A percentile compares a stretch with the other conserved stretches of the same genome.
phyloP scores from a whole-genome alignment of 2,888 invertebrate genomes.

The Ellobium chinense region DNA sequence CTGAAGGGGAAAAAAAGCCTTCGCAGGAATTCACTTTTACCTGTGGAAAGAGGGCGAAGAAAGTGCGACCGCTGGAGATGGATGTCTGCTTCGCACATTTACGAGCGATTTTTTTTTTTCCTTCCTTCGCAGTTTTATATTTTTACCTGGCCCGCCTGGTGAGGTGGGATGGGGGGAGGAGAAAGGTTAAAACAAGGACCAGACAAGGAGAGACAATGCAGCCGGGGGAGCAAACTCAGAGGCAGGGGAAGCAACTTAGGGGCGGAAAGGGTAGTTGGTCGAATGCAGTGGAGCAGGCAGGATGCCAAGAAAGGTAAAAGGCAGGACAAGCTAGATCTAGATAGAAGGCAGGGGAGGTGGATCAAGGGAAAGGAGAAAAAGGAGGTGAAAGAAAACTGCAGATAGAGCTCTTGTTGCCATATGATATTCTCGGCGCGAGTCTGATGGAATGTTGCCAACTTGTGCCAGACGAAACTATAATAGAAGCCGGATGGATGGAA shows the following conservation, averaged over 20 bases:
- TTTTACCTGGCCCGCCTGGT: background rate
- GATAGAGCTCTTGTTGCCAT: background rate
- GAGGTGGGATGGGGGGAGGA: background rate
- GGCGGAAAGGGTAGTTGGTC: background rate
- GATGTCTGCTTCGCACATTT: background rate
- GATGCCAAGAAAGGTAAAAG: slow-evolving; percentile 25
- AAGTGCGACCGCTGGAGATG: background rate
- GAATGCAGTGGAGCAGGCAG: slow-evolving; percentile 17
- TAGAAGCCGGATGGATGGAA: background rate
- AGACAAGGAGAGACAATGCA: background rate
- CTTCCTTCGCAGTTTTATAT: background rate
- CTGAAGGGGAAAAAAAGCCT: background rate
- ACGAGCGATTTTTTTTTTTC: background rate
- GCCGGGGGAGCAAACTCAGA: too few relatives aligned
- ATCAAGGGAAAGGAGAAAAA: background rate
- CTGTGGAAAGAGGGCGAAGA: background rate
- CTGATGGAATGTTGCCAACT: background rate
- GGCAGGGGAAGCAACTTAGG: too few relatives aligned
- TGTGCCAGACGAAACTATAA: background rate
- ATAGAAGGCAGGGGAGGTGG: background rate
- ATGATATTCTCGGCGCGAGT: background rate
- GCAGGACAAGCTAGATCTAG: background rate
- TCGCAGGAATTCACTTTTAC: background rate
- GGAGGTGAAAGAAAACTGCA: background rate
- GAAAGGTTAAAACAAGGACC: background rate